Conservation (phyloP, 35 echinoderm and acorn worm species). For the Heliocidaris erythrogramma region DNA sequence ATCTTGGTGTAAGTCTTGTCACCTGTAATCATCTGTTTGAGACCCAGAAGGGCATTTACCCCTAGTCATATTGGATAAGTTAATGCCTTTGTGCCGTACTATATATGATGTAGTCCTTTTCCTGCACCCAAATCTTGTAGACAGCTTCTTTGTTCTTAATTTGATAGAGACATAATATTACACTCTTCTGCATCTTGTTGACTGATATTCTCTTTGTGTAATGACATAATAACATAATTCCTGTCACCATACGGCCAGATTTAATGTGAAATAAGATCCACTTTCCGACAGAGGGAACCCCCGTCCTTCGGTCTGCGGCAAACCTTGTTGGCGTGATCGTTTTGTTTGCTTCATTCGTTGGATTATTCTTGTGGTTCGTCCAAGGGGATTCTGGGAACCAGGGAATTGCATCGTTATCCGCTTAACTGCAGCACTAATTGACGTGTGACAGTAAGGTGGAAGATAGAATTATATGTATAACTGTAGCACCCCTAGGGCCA, state of each 20-base stretch:
- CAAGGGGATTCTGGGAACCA: background rate
- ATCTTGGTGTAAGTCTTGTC: background rate
- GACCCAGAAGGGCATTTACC: background rate
- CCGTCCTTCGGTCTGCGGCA: background rate
- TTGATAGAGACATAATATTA: background rate
- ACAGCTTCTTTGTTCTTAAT: background rate
- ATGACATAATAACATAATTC: slow-evolving; percentile 19
- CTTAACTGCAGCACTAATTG: slow-evolving; percentile 5
- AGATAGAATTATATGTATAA: background rate
- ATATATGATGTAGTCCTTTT: background rate
- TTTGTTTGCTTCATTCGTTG: slow-evolving; percentile 1
- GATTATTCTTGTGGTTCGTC: background rate
- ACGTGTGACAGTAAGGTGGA: background rate
- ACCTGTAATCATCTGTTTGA: background rate
- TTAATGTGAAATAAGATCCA: background rate
- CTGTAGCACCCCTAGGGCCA: background rate
- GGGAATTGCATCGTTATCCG: slow-evolving; percentile 15
- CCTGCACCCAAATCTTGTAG: background rate
- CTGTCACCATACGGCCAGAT: background rate
- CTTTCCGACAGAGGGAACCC: background rate
- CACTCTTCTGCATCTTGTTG: background rate
- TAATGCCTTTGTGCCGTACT: background rate
- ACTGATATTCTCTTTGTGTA: background rate
- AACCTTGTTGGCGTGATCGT: background rate
- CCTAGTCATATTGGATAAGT: background rate